These are phyloP conservation scores for Pogonomyrmex californicus DNA, from an alignment of 1,140 invertebrate genomes.

Conservation along the genomic window DNA sequence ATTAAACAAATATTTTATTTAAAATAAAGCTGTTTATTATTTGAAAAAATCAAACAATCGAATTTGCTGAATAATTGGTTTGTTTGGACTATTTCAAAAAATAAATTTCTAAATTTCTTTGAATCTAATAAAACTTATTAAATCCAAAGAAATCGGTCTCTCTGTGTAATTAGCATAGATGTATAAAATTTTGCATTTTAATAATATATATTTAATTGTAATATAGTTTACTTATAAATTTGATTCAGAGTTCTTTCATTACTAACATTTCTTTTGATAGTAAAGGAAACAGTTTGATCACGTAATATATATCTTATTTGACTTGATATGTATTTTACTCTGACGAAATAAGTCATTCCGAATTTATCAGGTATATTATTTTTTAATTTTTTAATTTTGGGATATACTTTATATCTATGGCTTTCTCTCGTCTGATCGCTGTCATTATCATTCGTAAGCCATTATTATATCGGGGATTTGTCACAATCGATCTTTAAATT, in stretches of 20 bases:
- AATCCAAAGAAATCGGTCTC: too few species aligned
- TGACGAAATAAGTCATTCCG: not conserved
- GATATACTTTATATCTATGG: not conserved
- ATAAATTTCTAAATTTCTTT: too few species aligned
- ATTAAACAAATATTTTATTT: too few species aligned
- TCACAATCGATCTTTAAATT: constrained; percentile 43
- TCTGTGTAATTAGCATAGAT: not conserved
- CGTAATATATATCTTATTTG: not conserved
- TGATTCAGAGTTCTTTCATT: not conserved
- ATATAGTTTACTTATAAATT: constrained; percentile 10
- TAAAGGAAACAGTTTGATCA: not conserved
- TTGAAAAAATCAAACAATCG: too few species aligned
- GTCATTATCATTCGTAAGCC: not conserved
- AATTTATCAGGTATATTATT: not conserved
- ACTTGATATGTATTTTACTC: not conserved
- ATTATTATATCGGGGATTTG: constrained; percentile 19
- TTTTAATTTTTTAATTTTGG: not conserved
- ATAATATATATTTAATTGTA: not conserved
- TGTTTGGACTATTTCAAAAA: too few species aligned
- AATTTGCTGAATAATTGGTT: too few species aligned
- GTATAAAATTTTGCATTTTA: not conserved
- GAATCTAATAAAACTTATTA: too few species aligned
- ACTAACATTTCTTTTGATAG: not conserved
- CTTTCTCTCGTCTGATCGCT: not conserved
- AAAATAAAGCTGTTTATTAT: too few species aligned